Base-by-base conservation (phyloP, 2,888 invertebrate species). In the Abrostola triplasia region DNA sequence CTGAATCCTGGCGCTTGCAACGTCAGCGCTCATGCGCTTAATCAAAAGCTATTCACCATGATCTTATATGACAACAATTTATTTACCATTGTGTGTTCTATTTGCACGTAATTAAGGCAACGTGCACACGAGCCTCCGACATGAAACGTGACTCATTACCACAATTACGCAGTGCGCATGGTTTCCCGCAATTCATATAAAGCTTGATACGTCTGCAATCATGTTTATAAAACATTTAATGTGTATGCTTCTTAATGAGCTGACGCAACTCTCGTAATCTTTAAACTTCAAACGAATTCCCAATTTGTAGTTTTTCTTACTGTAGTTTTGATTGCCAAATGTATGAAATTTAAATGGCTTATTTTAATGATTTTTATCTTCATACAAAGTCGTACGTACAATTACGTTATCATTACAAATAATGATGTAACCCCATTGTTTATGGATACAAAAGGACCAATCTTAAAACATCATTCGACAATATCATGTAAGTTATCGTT, bases 81-180 rank as follows among this genome's bases (percentile, higher is more conserved):
- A 80, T 84, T 69, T 78, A 75, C 68, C 80, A 79, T 84, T 83
- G 79, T 82, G 56, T 64, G 73, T 77, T 75, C 71, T 75, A 75
- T 84, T 73, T 76, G 75, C 73, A 78, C 77, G 79, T 84, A 84
- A 84, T 84, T 82, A 81, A 71, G 59, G 67, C 76, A 64, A 73
- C 64, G 66, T 75, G 72, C 73, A 78, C 79, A 82, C 79, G 67
- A 72, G 62, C 64, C 63, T 48, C 51, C 70, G 69, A 59, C 66
- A 63, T 79, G 70, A 66, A 80, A 87, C 85, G 85, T 90, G 88
- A 88, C 84, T 88, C 88, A 88, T 81, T 79, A 78, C 79, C 74
- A 73, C 83, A 84, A 87, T 86, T 87, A 83, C 76, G 79, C 74
- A 75, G 69, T 63, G 72, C 70, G 73, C 68, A 73, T 75, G 68